phyloP scores from a whole-genome alignment of 2,888 invertebrate species.

The Zaprionus bogoriensis region DNA sequence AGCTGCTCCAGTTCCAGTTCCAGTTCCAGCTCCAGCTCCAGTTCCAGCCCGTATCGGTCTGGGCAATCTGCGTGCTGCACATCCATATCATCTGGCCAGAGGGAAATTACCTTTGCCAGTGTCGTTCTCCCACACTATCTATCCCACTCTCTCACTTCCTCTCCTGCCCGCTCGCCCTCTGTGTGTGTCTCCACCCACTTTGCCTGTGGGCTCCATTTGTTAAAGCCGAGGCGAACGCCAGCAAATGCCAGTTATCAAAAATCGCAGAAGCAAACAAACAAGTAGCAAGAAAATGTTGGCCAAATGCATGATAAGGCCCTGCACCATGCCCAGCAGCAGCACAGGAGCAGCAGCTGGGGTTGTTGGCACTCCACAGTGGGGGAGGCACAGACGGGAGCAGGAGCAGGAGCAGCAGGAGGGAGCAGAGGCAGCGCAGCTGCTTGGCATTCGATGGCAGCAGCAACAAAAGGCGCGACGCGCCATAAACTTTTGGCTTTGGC shows the following conservation, averaged over 20 bases:
- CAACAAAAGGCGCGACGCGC: slow-evolving; percentile 67
- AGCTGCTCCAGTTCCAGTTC: slow-evolving; percentile 18
- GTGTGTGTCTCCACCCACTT: not conserved
- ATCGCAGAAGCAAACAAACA: slow-evolving; percentile 68
- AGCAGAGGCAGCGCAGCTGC: not conserved
- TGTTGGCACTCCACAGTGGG: too few species aligned
- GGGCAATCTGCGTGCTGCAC: slow-evolving; percentile 43
- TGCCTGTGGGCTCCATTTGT: slow-evolving; percentile 36
- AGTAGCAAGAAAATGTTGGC: slow-evolving; percentile 71
- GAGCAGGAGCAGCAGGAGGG: not conserved
- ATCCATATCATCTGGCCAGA: slow-evolving; percentile 37
- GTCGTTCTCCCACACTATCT: not conserved
- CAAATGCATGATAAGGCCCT: slow-evolving; percentile 62
- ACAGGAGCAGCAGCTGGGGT: not conserved
- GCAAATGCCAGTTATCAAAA: slow-evolving; percentile 73
- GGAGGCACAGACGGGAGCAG: too few species aligned
- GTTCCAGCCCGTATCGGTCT: slow-evolving; percentile 15
- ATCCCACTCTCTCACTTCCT: not conserved
- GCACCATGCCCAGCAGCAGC: slow-evolving; percentile 24
- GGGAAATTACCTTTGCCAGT: slow-evolving; percentile 31
- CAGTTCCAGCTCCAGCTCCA: not conserved
- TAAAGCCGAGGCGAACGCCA: slow-evolving; percentile 39
- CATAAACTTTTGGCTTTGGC: slow-evolving; percentile 70
- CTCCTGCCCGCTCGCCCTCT: not conserved
- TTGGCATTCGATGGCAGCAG: slow-evolving; percentile 44